Percentiles rank a stretch among this genome's conserved stretches.
Evolutionary conservation across 2,797 vertebrate species (phyloP).

Genomic region (Gorsachius magnificus): DNA sequence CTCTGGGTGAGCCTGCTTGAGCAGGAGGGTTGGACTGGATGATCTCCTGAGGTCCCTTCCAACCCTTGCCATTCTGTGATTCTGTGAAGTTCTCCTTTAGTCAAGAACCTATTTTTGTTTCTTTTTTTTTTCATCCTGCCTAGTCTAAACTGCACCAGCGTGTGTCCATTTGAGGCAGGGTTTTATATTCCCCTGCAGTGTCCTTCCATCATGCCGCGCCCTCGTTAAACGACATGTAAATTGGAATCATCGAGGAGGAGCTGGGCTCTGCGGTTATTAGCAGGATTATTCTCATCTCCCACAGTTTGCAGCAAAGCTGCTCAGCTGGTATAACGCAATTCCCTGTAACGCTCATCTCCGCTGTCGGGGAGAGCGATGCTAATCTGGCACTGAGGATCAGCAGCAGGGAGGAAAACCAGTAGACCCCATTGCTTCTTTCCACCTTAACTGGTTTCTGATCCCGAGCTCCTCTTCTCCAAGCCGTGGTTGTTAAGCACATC

Average conservation of each 20-base stretch:
- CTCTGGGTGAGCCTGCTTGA: no score
- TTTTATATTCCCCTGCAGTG: not conserved
- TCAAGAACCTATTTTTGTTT: not conserved
- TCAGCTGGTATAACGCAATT: not conserved
- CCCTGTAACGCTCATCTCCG: rapidly evolving
- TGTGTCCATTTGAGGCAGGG: not conserved
- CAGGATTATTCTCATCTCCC: conserved; percentile 26
- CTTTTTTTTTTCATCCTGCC: not conserved
- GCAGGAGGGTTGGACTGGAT: no score
- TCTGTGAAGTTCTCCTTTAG: not conserved
- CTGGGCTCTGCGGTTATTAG: not conserved
- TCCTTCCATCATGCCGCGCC: not conserved
- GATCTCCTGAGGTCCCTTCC: no score
- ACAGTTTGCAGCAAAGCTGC: not conserved
- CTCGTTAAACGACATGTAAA: not conserved
- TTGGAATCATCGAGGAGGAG: not conserved
- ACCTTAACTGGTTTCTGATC: not conserved
- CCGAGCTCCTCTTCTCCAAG: not conserved
- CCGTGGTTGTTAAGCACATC: not conserved
- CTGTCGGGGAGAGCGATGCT: not conserved
- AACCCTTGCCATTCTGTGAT: no score
- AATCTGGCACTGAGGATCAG: not conserved
- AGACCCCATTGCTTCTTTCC: not conserved
- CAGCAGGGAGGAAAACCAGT: not conserved
- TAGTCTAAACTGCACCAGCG: not conserved